Evolutionary conservation across 1,140 invertebrate species (phyloP), one percentile per base, ranked within the genome.

Genomic region (Zaprionus nigranus): DNA sequence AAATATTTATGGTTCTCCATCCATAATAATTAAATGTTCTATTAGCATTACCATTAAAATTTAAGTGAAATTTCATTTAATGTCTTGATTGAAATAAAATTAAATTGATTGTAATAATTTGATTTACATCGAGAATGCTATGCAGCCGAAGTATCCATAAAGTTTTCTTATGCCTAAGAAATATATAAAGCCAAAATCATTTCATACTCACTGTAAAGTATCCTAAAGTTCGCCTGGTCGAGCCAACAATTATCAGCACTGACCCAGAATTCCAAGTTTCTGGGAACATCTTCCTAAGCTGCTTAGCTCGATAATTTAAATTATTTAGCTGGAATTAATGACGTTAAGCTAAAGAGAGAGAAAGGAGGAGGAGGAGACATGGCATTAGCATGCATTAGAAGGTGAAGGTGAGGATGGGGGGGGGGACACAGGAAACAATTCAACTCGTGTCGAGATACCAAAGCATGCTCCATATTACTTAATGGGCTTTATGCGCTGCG

Each of bases 401-500:
- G 15, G 13, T 2, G 40, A 2, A n/a, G 40, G 3, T 17, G 40
- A 51, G n/a, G n/a, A n/a, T n/a, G n/a, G n/a, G n/a, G n/a, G n/a
- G 22, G 20, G 26, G 15, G 3, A 43, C 40, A 2, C 40, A 46
- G 46, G 20, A 51, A 51, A 51, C 46, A 51, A 65, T 56, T 56
- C 24, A 43, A 58, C 57, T 49, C 26, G 9, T 49, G 22, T 26
- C 6, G 51, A 22, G 17, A 15, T 26, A 54, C 36, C 20, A 30
- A 64, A 75, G 75, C 80, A 79, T 65, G 67, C 72, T 81, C 82
- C 82, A 85, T 85, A 84, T 84, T 84, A 84, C 81, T 83, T 83
- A 67, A 83, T 83, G 81, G 75, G 53, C 66, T 24, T 51, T 51
- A 51, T 51, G 46, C 46, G 51, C 65, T 63, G 80, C 81, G 65